Percentiles rank a stretch among this genome's conserved stretches.
These are phyloP conservation scores for Phrixothrix hirtus DNA, from an alignment of 2,888 invertebrate species.

Conservation along the genomic window DNA sequence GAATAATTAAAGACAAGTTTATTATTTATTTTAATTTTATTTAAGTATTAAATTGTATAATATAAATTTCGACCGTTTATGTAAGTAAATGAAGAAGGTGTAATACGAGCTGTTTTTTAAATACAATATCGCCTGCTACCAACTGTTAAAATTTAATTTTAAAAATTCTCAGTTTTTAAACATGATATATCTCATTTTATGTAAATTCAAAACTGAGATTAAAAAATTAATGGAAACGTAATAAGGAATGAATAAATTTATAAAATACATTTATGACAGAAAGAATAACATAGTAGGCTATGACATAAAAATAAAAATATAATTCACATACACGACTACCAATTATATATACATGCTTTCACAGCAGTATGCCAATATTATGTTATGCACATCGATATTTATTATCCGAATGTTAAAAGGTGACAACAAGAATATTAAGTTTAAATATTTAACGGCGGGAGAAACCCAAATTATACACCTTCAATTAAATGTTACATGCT, in stretches of 20 bases:
- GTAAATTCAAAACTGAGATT: too few relatives aligned
- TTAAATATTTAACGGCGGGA: slow-evolving; percentile 7
- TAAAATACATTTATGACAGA: not conserved
- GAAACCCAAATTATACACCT: slow-evolving; percentile 3
- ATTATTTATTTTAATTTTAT: too few relatives aligned
- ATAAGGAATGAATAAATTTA: not conserved
- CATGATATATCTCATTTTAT: too few relatives aligned
- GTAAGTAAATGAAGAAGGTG: too few relatives aligned
- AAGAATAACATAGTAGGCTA: not conserved
- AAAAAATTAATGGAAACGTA: too few relatives aligned
- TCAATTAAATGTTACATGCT: too few relatives aligned
- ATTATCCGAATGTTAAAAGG: slow-evolving; percentile 11
- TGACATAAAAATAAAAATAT: slow-evolving; percentile 4
- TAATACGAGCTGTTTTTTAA: too few relatives aligned
- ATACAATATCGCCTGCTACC: not conserved
- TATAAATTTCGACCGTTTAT: too few relatives aligned
- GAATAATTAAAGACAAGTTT: too few relatives aligned
- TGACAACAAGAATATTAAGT: slow-evolving; percentile 10
- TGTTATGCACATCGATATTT: slow-evolving; percentile 10
- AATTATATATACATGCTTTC: slow-evolving; percentile 9
- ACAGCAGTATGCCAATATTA: slow-evolving; percentile 12
- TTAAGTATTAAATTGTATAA: too few relatives aligned
- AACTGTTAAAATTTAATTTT: not conserved
- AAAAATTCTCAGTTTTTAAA: too few relatives aligned
- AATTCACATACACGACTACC: slow-evolving; percentile 6